These are phyloP conservation scores for Marcusenius ussheri DNA, from an alignment of 2,113 vertebrate genomes.

Conservation along the genomic window DNA sequence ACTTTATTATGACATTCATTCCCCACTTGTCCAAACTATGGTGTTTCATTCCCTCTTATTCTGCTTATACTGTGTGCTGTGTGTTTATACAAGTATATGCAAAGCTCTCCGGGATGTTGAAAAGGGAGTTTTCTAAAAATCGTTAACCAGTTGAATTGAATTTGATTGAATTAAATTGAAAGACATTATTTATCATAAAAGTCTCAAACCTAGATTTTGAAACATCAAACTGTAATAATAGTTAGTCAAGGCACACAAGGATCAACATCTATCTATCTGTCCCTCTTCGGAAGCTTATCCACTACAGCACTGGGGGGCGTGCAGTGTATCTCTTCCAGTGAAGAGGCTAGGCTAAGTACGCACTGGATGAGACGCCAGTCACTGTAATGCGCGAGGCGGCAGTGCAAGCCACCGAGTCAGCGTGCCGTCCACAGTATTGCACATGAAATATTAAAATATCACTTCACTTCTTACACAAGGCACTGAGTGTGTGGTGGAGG, in stretches of 20 bases:
- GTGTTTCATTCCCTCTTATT: neutral
- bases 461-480: neutral
- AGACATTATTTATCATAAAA: neutral
- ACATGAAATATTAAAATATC: neutral
- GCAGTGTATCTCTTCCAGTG: neutral
- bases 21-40: neutral
- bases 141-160: neutral
- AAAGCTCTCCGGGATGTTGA: neutral
- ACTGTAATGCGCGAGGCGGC: neutral
- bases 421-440: neutral
- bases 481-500: neutral
- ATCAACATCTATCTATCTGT: neutral
- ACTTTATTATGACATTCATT: neutral
- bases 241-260: neutral
- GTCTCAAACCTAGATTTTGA: neutral
- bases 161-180: neutral
- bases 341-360: neutral
- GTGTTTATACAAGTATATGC: neutral
- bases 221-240: neutral
- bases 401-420: neutral
- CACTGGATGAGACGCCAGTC: neutral
- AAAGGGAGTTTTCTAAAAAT: neutral
- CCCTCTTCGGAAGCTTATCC: neutral
- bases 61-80: neutral
- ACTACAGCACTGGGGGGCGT: neutral